Evolutionary conservation across 2,797 vertebrate species (phyloP).

Genomic region (Dallia pectoralis): DNA sequence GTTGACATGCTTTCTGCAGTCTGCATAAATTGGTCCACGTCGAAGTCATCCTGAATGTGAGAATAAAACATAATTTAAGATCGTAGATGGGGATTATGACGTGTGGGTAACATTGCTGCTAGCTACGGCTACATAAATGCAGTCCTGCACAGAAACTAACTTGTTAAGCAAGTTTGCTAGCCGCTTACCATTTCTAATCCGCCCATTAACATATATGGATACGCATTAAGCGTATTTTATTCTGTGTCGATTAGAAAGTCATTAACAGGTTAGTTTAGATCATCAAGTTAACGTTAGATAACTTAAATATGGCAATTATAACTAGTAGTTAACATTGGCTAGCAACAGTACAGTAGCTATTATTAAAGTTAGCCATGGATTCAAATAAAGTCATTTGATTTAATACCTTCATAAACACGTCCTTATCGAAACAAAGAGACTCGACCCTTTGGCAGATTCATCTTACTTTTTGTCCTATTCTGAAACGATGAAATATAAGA

Average conservation of each 20-base stretch:
- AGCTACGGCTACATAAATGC: not conserved
- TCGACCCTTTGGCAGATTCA: conserved; percentile 90
- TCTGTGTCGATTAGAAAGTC: not conserved
- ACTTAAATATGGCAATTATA: not conserved
- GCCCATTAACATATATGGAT: not conserved
- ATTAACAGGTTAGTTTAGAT: not conserved
- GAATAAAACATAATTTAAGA: conserved; percentile 1
- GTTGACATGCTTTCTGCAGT: conserved; percentile 92
- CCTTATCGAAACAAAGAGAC: conserved; percentile 93
- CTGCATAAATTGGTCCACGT: conserved; percentile 93
- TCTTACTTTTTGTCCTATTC: conserved; percentile 61
- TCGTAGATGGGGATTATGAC: too few species aligned
- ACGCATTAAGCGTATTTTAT: not conserved
- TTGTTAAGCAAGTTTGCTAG: too few species aligned
- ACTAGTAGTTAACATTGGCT: not conserved
- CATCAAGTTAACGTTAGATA: not conserved
- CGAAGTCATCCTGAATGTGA: conserved; percentile 86
- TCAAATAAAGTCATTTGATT: not conserved
- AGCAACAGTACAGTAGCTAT: not conserved
- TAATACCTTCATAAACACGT: conserved; percentile 94
- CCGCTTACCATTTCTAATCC: too few species aligned
- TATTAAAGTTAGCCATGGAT: not conserved
- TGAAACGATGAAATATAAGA: not conserved
- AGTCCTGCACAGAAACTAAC: not conserved
- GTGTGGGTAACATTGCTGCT: not conserved